Conservation (phyloP, 1,140 invertebrate genomes). For the Batillaria attramentaria region DNA sequence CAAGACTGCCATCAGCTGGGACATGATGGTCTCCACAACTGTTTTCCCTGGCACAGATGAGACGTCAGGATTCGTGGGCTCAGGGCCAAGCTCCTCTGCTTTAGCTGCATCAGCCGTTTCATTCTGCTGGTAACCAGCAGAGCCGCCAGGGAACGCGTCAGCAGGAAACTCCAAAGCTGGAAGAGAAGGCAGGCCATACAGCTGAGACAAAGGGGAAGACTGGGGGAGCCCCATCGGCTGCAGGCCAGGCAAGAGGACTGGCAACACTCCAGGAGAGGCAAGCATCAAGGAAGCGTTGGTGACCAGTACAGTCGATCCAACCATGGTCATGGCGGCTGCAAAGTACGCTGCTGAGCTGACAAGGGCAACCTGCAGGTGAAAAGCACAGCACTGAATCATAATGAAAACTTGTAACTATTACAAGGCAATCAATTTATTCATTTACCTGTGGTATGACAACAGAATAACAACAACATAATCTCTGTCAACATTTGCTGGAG, state of each 20-base stretch:
- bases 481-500: neutral
- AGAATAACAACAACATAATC: neutral
- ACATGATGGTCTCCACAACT: slow-evolving; percentile 32
- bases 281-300: slow-evolving; percentile 43
- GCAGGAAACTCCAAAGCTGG: neutral
- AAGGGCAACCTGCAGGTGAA: slow-evolving; percentile 76
- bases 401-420: neutral
- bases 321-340: slow-evolving; percentile 80
- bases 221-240: neutral
- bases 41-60: neutral
- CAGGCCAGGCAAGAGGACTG: slow-evolving; percentile 27
- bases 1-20: slow-evolving; percentile 35
- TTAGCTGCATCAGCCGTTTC: neutral
- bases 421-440: neutral
- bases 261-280: slow-evolving; percentile 25
- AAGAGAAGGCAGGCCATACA: neutral
- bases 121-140: neutral
- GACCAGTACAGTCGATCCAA: slow-evolving; percentile 71
- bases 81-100: neutral
- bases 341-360: slow-evolving; percentile 82
- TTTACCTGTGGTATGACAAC: neutral
- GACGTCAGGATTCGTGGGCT: neutral
- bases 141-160: neutral
- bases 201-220: neutral
- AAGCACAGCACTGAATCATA: slow-evolving; percentile 40